Conservation (phyloP, 2,113 vertebrate genomes). For the Lota lota region DNA sequence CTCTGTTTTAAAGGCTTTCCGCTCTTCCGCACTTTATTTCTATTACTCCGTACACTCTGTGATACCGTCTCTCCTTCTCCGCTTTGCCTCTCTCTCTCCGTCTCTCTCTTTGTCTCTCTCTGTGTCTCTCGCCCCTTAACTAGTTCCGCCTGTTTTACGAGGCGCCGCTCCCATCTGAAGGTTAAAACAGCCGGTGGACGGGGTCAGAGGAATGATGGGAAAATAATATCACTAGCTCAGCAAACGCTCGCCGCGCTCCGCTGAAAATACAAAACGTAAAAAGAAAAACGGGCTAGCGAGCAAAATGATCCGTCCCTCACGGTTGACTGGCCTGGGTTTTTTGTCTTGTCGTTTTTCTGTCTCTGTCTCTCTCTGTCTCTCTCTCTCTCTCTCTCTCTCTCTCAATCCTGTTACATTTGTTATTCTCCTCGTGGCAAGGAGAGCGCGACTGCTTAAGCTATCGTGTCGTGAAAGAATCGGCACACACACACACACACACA, state of each 20-base stretch:
- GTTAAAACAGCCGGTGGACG: background rate
- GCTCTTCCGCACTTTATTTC: background rate
- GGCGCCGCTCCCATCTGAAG: conserved; percentile 4
- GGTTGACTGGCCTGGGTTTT: too few relatives aligned
- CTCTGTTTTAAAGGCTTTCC: background rate
- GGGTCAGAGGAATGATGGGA: conserved; percentile 4
- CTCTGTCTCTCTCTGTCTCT: background rate
- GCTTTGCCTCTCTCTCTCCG: background rate
- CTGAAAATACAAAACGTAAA: background rate
- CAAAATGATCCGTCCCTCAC: too few relatives aligned
- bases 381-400: conserved; percentile 2
- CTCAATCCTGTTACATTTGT: conserved; percentile 23
- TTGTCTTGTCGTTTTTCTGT: too few relatives aligned
- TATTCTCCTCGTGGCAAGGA: conserved; percentile 28
- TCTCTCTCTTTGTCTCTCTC: background rate
- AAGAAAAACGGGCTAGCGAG: background rate
- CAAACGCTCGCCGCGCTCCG: conserved; percentile 1
- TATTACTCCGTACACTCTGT: too few relatives aligned
- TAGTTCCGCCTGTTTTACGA: too few relatives aligned
- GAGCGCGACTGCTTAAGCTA: conserved; percentile 32
- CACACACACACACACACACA: too few relatives aligned
- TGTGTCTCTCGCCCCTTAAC: background rate
- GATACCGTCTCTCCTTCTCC: background rate
- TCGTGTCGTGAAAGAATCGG: background rate
- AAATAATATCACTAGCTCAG: background rate